phyloP scores from a whole-genome alignment of 2,113 vertebrate species.

The Dryoscopus gambensis region DNA sequence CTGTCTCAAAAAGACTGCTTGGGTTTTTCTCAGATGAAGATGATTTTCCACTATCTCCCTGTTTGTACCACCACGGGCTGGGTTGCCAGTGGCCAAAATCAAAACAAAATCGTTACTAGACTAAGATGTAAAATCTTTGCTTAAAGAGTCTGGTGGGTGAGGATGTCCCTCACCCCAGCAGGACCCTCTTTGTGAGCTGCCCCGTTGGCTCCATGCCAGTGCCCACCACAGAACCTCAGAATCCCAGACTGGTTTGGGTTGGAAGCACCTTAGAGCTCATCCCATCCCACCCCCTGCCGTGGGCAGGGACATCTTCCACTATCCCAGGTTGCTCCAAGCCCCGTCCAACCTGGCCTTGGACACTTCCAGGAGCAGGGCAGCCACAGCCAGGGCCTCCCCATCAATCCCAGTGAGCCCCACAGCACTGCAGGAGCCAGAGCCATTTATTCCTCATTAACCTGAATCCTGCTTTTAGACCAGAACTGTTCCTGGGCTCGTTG shows the following conservation, averaged over 20 bases:
- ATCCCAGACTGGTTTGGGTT: background rate
- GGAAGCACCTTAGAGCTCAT: background rate
- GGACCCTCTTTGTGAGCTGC: background rate
- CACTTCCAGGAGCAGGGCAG: background rate
- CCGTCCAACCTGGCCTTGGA: background rate
- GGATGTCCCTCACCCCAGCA: background rate
- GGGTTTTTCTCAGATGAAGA: background rate
- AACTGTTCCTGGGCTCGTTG: background rate
- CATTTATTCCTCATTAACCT: background rate
- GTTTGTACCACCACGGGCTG: background rate
- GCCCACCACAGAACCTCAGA: background rate
- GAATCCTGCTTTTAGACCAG: background rate
- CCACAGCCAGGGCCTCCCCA: background rate
- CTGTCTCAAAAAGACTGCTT: background rate
- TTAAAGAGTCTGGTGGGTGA: background rate
- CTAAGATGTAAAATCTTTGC: background rate
- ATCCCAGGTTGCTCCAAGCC: background rate
- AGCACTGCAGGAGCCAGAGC: background rate
- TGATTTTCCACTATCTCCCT: background rate
- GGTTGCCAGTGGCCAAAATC: background rate
- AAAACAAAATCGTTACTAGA: background rate
- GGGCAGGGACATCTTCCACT: background rate
- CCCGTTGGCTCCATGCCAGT: accelerated
- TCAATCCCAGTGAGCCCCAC: background rate
- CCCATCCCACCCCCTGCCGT: accelerated